Evolutionary conservation across 1,140 invertebrate species (phyloP).

Genomic region (Hetaerina americana): DNA sequence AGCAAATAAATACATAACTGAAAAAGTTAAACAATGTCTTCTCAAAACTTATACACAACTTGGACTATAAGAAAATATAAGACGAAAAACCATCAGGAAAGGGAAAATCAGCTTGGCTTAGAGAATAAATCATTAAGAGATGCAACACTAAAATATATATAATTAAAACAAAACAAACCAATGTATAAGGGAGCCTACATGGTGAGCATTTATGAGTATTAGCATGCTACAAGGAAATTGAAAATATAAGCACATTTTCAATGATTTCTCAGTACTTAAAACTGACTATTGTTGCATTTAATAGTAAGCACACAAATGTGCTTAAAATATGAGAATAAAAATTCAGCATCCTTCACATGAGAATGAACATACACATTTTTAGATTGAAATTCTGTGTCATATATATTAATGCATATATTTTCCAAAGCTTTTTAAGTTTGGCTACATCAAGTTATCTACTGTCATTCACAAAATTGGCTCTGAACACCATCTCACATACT

Average conservation of each 20-base stretch:
- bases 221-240: not conserved
- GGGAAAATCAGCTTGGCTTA: not conserved
- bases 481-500: not conserved
- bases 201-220: not conserved
- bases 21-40: not conserved
- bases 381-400: not conserved
- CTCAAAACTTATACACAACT: not conserved
- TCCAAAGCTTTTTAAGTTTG: not conserved
- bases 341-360: not conserved
- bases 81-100: not conserved
- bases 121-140: not conserved
- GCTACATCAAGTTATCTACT: not conserved
- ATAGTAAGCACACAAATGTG: not conserved
- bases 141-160: not conserved
- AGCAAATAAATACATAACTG: not conserved
- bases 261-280: not conserved
- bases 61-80: too few relatives aligned
- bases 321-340: not conserved
- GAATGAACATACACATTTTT: not conserved
- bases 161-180: too few relatives aligned
- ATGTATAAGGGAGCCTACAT: too few relatives aligned
- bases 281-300: not conserved
- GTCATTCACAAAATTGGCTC: not conserved
- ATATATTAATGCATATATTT: not conserved
- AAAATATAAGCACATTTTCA: not conserved